phyloP scores from a whole-genome alignment of 2,797 vertebrate species.

The Gymnocypris eckloni region DNA sequence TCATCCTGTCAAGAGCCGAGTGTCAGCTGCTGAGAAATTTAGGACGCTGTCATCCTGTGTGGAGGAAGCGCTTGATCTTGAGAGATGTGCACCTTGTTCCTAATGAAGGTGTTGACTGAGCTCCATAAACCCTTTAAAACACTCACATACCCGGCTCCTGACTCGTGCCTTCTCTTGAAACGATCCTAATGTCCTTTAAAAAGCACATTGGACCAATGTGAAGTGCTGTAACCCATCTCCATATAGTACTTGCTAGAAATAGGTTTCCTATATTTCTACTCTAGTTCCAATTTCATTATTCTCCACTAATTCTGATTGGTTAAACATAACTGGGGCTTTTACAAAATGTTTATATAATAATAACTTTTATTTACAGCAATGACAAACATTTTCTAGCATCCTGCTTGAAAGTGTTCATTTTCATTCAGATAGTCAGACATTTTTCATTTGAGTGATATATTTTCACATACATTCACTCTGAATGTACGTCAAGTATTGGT shows the following conservation, averaged over 20 bases:
- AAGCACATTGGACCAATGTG: background rate
- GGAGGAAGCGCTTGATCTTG: conserved; percentile 6
- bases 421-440: background rate
- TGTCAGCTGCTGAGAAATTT: conserved; percentile 5
- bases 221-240: background rate
- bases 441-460: background rate
- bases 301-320: background rate
- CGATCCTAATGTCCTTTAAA: background rate
- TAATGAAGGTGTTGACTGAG: conserved; percentile 17
- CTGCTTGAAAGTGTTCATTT: background rate
- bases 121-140: conserved; percentile 21
- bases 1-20: background rate
- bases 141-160: background rate
- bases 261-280: background rate
- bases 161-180: background rate
- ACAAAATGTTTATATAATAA: background rate
- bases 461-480: background rate
- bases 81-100: background rate
- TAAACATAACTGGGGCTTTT: background rate
- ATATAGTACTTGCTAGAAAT: background rate
- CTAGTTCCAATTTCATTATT: background rate
- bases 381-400: background rate
- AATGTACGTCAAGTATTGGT: background rate
- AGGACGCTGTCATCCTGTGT: background rate
- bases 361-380: background rate